Evolutionary conservation across 1,140 invertebrate species (phyloP).

Genomic region (Sitobion miscanthi): DNA sequence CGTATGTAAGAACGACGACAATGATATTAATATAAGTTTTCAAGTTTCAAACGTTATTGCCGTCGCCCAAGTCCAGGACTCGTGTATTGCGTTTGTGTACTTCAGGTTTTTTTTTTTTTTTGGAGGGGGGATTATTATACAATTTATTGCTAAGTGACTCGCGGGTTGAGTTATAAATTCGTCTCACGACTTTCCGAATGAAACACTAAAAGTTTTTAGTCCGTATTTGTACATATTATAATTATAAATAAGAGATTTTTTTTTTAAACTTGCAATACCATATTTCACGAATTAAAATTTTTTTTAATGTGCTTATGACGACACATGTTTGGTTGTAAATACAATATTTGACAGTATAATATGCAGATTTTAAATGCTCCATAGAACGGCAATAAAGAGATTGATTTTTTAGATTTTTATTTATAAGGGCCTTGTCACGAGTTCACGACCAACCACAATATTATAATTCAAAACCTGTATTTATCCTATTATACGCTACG

Average conservation of each 20-base stretch:
- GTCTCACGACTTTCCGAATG: not conserved
- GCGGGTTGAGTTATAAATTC: not conserved
- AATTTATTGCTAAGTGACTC: no score
- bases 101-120: no score
- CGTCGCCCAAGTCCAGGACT: not conserved
- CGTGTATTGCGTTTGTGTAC: not conserved
- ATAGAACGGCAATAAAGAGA: not conserved
- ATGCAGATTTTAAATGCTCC: not conserved
- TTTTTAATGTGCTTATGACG: not conserved
- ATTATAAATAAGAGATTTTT: not conserved
- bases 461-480: not conserved
- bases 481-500: not conserved
- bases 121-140: no score
- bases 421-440: not conserved
- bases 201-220: not conserved
- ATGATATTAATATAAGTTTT: no score
- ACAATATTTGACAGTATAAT: not conserved
- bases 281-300: not conserved
- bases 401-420: not conserved
- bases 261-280: not conserved
- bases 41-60: not conserved
- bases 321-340: not conserved
- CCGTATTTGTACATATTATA: not conserved
- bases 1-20: no score
- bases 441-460: not conserved